Conservation (phyloP, 2,888 invertebrate genomes). For the Sarcophaga variegata region DNA sequence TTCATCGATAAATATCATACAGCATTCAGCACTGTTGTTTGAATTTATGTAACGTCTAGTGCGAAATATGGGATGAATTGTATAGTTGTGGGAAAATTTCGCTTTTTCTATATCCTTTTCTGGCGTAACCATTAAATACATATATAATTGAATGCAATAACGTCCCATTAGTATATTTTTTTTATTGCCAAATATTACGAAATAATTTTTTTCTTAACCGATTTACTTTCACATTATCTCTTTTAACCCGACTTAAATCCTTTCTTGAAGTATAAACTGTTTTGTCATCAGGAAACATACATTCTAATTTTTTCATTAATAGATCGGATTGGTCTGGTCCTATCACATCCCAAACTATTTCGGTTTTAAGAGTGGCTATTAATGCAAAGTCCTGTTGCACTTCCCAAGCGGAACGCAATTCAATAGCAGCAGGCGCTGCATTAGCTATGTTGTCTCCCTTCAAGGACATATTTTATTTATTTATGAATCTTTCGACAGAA, state of each 20-base stretch:
- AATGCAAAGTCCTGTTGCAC: slow-evolving; percentile 77
- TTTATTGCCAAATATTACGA: slow-evolving; percentile 76
- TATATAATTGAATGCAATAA: slow-evolving; percentile 77
- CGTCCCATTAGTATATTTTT: slow-evolving; percentile 78
- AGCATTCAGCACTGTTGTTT: slow-evolving; percentile 74
- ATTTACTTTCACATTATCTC: slow-evolving; percentile 48
- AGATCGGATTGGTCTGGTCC: slow-evolving; percentile 70
- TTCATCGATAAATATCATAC: slow-evolving; percentile 80
- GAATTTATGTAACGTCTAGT: slow-evolving; percentile 76
- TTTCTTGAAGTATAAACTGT: slow-evolving; percentile 35
- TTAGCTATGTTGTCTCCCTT: neutral
- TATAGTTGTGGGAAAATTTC: slow-evolving; percentile 69
- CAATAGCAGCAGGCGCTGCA: slow-evolving; percentile 25
- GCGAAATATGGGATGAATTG: slow-evolving; percentile 78
- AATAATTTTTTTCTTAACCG: slow-evolving; percentile 72
- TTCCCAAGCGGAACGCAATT: slow-evolving; percentile 72
- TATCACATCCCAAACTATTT: slow-evolving; percentile 77
- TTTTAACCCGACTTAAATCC: slow-evolving; percentile 32
- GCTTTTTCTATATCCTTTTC: slow-evolving; percentile 70
- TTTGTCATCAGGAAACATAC: slow-evolving; percentile 70
- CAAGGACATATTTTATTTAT: neutral
- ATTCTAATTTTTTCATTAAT: slow-evolving; percentile 71
- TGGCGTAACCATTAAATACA: slow-evolving; percentile 75
- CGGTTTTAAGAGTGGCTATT: slow-evolving; percentile 72
- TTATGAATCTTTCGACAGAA: neutral